Evolutionary conservation across 2,113 vertebrate species (phyloP), one percentile per base, ranked within the genome.

Genomic region (Baryphthengus martii): DNA sequence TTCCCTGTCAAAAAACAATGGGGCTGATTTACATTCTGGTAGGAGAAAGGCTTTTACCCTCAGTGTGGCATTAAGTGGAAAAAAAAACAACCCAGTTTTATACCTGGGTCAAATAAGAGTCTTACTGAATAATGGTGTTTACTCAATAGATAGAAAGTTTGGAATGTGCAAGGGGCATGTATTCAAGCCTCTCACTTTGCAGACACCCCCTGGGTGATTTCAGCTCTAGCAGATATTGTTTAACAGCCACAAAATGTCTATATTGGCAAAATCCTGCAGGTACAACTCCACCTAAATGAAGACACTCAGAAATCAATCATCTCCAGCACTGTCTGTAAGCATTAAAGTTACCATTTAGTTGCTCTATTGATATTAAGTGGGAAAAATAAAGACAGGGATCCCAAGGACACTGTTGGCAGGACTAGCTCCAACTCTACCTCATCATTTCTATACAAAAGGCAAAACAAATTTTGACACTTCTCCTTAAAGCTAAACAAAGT

Each of bases 1-100:
- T 11, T 85, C 61, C 55, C 76, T 10, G 17, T 45, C 56, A 68
- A 14, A 93, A 84, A 67, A 3, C 0, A 8, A 29, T 13, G 66
- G 26, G 3, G 0, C 15, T 4, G 17, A 14, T 58, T 81, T 50
- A 10, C 31, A 18, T 11, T 61, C 47, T 1, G 42, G 17, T 1
- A 71, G 40, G 52, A 42, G 31, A 61, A 49, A 16, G 13, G 24
- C 5, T 86, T 76, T 66, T 23, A 13, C 33, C 39, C 9, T 0
- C 7, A 56, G 44, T 17, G 10, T 5, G 31, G n/a, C 42, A 25
- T 29, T 40, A 4, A 94, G 37, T 26, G n/a, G 45, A 45, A 45
- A 58, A 88, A 66, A 17, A 35, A 49, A 13, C 23, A n/a, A n/a
- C n/a, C n/a, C n/a, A 1, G 65, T 18, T 42, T 21, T 58, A 21